A percentile compares a stretch with the other conserved stretches of the same genome.
phyloP scores from a whole-genome alignment of 30 jellyfish, hydroid and myxozoan genomes.

The Pelagia noctiluca region DNA sequence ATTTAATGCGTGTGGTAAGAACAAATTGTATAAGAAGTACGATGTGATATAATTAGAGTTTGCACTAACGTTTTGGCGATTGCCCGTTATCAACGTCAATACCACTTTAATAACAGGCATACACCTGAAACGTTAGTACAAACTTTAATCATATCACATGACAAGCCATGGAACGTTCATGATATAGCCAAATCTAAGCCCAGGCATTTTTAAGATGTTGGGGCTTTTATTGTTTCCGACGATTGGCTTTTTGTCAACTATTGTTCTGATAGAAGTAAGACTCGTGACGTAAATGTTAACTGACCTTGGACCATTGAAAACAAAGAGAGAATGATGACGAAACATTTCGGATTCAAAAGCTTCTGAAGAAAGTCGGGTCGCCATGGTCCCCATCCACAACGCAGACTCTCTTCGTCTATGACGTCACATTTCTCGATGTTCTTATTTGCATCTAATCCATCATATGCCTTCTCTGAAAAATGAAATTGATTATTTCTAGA shows the following conservation, averaged over 20 bases:
- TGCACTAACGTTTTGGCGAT: too few species aligned
- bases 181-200: neutral
- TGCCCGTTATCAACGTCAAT: too few species aligned
- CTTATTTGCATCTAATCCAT: constrained; percentile 6
- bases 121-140: neutral
- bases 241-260: neutral
- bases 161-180: neutral
- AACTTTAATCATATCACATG: neutral
- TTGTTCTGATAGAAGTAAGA: neutral
- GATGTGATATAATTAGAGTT: too few species aligned
- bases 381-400: constrained; percentile 81
- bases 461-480: too few species aligned
- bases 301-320: constrained; percentile 80
- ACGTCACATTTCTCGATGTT: constrained; percentile 17
- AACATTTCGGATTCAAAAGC: constrained; percentile 68
- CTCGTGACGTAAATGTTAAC: neutral
- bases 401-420: constrained; percentile 22
- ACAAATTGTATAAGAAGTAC: too few species aligned
- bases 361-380: constrained; percentile 88
- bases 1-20: too few species aligned
- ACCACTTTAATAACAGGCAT: neutral
- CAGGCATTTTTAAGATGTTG: neutral
- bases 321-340: constrained; percentile 50
- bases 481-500: too few species aligned
- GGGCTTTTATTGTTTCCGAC: neutral